These are phyloP conservation scores for Amphiprion clarkii DNA, from an alignment of 2,797 vertebrate species.

Conservation along the genomic window DNA sequence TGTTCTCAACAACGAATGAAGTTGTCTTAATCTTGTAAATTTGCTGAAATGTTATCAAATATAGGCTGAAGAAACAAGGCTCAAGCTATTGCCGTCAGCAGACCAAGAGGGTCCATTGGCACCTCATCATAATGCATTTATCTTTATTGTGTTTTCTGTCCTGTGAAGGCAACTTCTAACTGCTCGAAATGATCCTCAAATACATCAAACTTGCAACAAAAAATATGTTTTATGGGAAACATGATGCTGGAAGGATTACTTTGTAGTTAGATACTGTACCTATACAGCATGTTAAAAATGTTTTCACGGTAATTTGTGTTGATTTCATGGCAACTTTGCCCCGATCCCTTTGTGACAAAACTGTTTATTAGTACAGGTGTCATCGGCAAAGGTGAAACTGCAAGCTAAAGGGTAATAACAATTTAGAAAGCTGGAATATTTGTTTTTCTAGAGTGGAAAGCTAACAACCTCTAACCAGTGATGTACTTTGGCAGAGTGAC, in stretches of 20 bases:
- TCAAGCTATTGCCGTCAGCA: neutral
- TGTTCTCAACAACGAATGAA: neutral
- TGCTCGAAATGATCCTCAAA: neutral
- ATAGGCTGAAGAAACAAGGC: neutral
- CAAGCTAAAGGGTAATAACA: neutral
- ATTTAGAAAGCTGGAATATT: neutral
- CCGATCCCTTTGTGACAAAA: neutral
- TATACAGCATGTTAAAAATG: too few species aligned
- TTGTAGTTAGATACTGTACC: too few species aligned
- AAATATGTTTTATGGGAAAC: neutral
- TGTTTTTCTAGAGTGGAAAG: neutral
- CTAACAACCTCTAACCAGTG: neutral
- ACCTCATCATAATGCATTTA: neutral
- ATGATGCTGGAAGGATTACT: neutral
- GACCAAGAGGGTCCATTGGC: too few species aligned
- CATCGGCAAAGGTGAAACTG: neutral
- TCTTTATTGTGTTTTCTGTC: neutral
- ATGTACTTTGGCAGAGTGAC: neutral
- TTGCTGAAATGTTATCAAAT: neutral
- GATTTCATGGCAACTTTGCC: neutral
- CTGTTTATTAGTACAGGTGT: neutral
- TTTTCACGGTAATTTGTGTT: too few species aligned
- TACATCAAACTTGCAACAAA: neutral
- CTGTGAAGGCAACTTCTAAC: neutral
- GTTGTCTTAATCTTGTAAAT: neutral